Conservation (phyloP, 2,113 vertebrate species). For the Rattus norvegicus region DNA sequence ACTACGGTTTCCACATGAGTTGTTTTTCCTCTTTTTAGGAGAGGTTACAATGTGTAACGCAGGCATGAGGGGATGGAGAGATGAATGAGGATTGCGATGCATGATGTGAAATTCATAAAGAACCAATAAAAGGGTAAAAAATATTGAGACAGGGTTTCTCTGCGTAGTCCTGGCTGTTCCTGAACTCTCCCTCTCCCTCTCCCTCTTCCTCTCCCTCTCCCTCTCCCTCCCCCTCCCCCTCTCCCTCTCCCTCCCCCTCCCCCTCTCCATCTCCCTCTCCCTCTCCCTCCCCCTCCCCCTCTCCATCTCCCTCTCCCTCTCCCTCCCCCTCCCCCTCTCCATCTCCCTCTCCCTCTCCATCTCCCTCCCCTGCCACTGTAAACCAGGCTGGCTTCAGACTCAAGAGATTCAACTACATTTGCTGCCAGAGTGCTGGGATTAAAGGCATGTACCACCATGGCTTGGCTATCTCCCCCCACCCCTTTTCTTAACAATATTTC, state of each 20-base stretch:
- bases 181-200: background rate
- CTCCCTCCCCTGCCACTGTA: background rate
- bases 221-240: too few species aligned
- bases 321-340: too few species aligned
- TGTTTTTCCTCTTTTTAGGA: background rate
- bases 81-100: background rate
- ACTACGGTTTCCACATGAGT: background rate
- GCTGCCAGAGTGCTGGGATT: background rate
- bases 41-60: background rate
- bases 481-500: background rate
- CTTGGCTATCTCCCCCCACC: background rate
- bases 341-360: too few species aligned
- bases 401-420: background rate
- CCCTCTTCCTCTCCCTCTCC: too few species aligned
- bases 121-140: background rate
- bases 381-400: background rate
- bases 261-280: too few species aligned
- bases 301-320: too few species aligned
- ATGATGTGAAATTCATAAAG: background rate
- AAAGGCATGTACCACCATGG: background rate
- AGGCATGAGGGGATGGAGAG: background rate
- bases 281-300: background rate
- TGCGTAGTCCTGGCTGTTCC: background rate
- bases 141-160: background rate
- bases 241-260: background rate